Percentiles rank a stretch among this genome's conserved stretches.
Conservation (phyloP, 2,113 vertebrate genomes). For the Platysteira castanea region DNA sequence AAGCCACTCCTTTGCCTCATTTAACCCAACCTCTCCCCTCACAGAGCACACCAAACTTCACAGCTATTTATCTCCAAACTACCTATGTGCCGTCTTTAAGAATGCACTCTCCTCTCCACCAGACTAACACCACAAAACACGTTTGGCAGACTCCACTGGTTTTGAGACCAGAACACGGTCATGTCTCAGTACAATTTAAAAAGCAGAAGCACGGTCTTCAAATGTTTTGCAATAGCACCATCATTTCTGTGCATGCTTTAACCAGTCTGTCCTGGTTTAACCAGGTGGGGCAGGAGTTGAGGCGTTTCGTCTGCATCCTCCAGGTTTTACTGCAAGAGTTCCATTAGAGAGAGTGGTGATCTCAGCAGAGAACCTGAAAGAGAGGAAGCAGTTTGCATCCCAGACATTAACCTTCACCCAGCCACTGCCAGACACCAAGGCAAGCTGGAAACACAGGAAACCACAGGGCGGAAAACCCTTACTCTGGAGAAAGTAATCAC, state of each 20-base stretch:
- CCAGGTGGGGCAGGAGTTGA: not conserved
- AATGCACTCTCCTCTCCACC: not conserved
- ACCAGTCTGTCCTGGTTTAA: not conserved
- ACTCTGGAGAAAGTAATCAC: not conserved
- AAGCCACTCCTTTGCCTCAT: not conserved
- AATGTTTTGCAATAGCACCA: not conserved
- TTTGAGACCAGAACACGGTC: not conserved
- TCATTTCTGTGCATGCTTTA: not conserved
- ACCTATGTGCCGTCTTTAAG: not conserved
- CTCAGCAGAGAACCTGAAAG: not conserved
- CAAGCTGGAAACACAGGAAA: not conserved
- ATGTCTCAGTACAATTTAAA: not conserved
- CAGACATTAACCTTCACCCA: not conserved
- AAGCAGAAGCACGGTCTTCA: not conserved
- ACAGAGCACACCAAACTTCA: not conserved
- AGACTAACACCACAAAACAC: not conserved
- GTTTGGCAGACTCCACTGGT: not conserved
- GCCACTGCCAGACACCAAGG: not conserved
- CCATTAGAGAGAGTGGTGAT: not conserved
- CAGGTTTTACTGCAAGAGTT: not conserved
- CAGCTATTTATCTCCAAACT: not conserved
- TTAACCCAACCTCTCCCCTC: not conserved
- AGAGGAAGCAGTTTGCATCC: not conserved
- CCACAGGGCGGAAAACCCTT: not conserved
- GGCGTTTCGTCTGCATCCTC: not conserved